Percentiles rank a stretch among this genome's conserved stretches.
Evolutionary conservation across 2,888 invertebrate genomes (phyloP).

Genomic region (Drosophila hamatofila): DNA sequence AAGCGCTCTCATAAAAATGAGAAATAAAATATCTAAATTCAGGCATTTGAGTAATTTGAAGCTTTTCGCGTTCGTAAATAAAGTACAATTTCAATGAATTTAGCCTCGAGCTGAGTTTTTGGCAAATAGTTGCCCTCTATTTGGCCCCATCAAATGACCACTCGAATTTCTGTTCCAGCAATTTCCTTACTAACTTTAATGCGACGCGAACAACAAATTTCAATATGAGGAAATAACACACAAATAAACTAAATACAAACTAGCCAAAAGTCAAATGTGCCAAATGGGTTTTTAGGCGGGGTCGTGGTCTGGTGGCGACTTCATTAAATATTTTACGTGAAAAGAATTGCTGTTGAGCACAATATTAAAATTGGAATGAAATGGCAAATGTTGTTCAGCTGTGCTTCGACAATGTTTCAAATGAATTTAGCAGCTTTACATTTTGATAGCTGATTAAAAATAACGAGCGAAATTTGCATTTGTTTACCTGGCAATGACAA

Average conservation of each 20-base stretch:
- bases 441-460: conserved; percentile 74
- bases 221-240: no score
- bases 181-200: conserved; percentile 61
- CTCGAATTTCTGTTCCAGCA: conserved; percentile 5
- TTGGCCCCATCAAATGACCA: conserved; percentile 50
- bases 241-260: conserved; percentile 34
- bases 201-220: conserved; percentile 20
- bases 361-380: conserved; percentile 40
- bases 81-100: conserved; percentile 38
- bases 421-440: conserved; percentile 47
- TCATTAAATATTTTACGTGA: conserved; percentile 65
- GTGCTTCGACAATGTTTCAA: conserved; percentile 21
- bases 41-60: conserved; percentile 48
- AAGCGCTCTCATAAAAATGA: conserved; percentile 46
- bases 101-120: conserved; percentile 38
- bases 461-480: conserved; percentile 60
- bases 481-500: conserved; percentile 53
- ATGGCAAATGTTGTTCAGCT: conserved; percentile 25
- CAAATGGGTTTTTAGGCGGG: not conserved
- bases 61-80: conserved; percentile 27
- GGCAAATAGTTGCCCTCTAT: conserved; percentile 48
- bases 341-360: conserved; percentile 8
- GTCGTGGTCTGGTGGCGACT: conserved; percentile 23
- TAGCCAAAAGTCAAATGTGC: conserved; percentile 28
- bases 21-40: not conserved